phyloP scores from a whole-genome alignment of 2,888 invertebrate species.

The Pseudeuparius sepicola region DNA sequence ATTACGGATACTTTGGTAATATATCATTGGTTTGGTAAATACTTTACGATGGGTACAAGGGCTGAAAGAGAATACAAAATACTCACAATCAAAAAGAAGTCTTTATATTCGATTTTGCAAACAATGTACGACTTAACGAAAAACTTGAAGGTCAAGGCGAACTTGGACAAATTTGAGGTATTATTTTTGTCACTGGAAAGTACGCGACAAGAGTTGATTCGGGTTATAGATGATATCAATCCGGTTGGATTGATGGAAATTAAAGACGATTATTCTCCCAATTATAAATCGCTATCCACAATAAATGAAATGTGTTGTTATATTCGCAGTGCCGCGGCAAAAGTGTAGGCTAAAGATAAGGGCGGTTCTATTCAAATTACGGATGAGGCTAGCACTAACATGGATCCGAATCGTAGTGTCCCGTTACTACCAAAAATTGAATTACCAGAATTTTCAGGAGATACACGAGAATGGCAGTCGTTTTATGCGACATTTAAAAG shows the following conservation, averaged over 20 bases:
- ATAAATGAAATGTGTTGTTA: background rate
- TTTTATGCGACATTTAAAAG: constrained; percentile 1
- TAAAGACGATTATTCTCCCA: background rate
- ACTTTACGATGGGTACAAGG: too few relatives aligned
- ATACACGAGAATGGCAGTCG: background rate
- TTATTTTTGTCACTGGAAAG: too few relatives aligned
- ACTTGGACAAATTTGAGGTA: too few relatives aligned
- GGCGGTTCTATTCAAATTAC: background rate
- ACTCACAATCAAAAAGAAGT: too few relatives aligned
- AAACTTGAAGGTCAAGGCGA: too few relatives aligned
- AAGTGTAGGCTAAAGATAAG: background rate
- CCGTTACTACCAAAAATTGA: constrained; percentile 1
- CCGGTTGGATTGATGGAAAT: background rate
- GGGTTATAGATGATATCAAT: constrained; percentile 1
- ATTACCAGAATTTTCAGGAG: constrained; percentile 2
- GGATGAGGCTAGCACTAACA: background rate
- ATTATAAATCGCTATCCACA: background rate
- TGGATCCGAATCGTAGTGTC: background rate
- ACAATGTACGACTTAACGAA: too few relatives aligned
- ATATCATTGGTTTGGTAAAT: too few relatives aligned
- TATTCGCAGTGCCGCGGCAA: background rate
- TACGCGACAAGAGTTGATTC: too few relatives aligned
- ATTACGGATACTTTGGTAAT: too few relatives aligned
- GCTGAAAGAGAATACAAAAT: too few relatives aligned
- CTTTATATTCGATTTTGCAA: too few relatives aligned